Conservation (phyloP, 1,140 invertebrate species). For the Yoshiicerus persimilis region DNA sequence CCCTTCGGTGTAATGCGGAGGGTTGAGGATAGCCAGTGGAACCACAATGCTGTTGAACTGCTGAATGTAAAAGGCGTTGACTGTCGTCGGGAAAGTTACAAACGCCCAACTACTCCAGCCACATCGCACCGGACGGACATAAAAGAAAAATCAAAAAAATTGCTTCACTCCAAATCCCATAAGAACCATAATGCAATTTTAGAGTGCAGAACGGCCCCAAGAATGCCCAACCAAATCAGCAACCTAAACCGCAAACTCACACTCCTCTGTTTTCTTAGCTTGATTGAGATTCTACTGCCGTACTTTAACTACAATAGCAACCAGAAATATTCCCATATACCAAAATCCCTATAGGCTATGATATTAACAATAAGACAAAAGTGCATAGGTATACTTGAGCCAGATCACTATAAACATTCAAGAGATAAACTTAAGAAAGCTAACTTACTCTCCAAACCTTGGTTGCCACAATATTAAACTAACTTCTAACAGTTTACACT, state of each 20-base stretch:
- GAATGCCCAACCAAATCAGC: background rate
- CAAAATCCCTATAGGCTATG: background rate
- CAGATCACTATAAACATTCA: background rate
- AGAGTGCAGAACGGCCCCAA: background rate
- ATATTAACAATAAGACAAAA: too few species aligned
- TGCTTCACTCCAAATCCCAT: background rate
- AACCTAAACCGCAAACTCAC: background rate
- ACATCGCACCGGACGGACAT: background rate
- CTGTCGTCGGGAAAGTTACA: constrained; percentile 57
- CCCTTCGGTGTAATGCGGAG: constrained; percentile 60
- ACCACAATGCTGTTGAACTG: constrained; percentile 62
- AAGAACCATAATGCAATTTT: constrained; percentile 14
- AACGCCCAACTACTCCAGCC: constrained; percentile 32
- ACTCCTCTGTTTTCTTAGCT: background rate
- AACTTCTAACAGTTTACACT: background rate
- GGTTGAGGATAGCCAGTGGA: constrained; percentile 67
- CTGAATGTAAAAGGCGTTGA: constrained; percentile 64
- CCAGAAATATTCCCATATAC: background rate
- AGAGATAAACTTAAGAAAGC: background rate
- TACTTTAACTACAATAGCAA: background rate
- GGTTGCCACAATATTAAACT: background rate
- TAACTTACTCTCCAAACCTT: background rate
- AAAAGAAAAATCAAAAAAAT: constrained; percentile 9
- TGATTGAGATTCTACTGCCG: constrained; percentile 1
- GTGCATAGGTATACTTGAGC: too few species aligned